Percentiles rank a stretch among this genome's conserved stretches.
Evolutionary conservation across 1,140 invertebrate genomes (phyloP).

Genomic region (Microplitis demolitor): DNA sequence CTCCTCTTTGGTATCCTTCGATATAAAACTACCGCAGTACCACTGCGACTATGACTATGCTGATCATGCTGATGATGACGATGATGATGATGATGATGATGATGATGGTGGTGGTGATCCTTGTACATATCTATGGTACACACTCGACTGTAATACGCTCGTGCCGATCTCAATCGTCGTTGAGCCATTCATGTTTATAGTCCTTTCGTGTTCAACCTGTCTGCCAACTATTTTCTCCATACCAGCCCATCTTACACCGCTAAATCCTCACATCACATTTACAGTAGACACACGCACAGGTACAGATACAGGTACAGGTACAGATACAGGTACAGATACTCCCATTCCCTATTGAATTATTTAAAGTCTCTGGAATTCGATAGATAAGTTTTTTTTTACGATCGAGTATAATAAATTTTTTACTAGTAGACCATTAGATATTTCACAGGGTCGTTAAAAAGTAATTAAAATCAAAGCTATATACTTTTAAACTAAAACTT

Average conservation of each 20-base stretch:
- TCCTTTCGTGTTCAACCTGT: neutral
- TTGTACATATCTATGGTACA: neutral
- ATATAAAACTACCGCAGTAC: neutral
- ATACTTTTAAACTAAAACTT: too few relatives aligned
- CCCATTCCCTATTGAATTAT: too few relatives aligned
- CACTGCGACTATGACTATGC: neutral
- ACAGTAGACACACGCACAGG: too few relatives aligned
- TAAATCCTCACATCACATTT: neutral
- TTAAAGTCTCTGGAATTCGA: too few relatives aligned
- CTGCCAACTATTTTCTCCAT: neutral
- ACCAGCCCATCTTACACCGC: neutral
- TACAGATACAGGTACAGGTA: too few relatives aligned
- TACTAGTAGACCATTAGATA: too few relatives aligned
- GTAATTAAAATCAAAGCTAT: too few relatives aligned
- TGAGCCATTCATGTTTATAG: slow-evolving; percentile 20
- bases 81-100: neutral
- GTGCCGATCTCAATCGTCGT: slow-evolving; percentile 24
- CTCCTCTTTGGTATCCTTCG: slow-evolving; percentile 21
- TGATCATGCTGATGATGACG: neutral
- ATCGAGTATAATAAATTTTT: too few relatives aligned
- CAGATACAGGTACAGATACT: too few relatives aligned
- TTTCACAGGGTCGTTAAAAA: too few relatives aligned
- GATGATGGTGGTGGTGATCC: neutral
- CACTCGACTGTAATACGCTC: neutral
- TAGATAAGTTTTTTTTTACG: too few relatives aligned